Percentiles rank a stretch among this genome's conserved stretches.
phyloP scores from a whole-genome alignment of 2,888 invertebrate genomes.

The Eledona agricola region DNA sequence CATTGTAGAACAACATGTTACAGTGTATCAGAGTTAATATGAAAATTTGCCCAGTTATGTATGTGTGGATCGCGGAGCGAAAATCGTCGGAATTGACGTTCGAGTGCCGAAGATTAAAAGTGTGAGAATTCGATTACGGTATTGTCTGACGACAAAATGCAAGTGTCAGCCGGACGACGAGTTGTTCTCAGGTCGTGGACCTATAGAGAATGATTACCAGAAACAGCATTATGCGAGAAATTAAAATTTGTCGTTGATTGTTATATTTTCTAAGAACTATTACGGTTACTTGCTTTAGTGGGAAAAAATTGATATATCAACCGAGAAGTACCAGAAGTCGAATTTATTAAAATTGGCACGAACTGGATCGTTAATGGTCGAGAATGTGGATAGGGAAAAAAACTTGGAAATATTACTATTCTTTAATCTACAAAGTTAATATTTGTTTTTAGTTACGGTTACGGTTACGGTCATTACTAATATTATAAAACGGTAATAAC shows the following conservation, averaged over 20 bases:
- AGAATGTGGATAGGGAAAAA: constrained; percentile 14
- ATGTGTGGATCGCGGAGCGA: constrained; percentile 3
- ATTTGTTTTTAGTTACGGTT: constrained; percentile 39
- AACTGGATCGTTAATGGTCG: constrained; percentile 22
- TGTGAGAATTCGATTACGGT: constrained; percentile 22
- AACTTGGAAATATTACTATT: constrained; percentile 23
- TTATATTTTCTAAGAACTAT: constrained; percentile 27
- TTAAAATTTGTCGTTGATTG: constrained; percentile 30
- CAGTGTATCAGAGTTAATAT: too few relatives aligned
- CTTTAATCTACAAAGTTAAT: constrained; percentile 35
- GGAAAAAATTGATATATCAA: constrained; percentile 29
- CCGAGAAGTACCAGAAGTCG: constrained; percentile 13
- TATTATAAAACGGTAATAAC: constrained; percentile 36
- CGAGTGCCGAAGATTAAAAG: constrained; percentile 18
- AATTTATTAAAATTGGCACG: constrained; percentile 20
- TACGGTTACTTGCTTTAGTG: constrained; percentile 10
- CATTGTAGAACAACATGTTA: too few relatives aligned
- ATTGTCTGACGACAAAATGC: constrained; percentile 23
- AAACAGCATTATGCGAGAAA: constrained; percentile 10
- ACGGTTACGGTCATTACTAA: constrained; percentile 26
- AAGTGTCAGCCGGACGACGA: constrained; percentile 23
- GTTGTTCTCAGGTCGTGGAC: constrained; percentile 19
- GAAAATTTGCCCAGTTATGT: constrained; percentile 23
- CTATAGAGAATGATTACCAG: constrained; percentile 20
- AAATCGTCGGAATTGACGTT: constrained; percentile 10